Evolutionary conservation across 2,113 vertebrate species (phyloP), one percentile per base, ranked within the genome.

Genomic region (Elgaria multicarinata): DNA sequence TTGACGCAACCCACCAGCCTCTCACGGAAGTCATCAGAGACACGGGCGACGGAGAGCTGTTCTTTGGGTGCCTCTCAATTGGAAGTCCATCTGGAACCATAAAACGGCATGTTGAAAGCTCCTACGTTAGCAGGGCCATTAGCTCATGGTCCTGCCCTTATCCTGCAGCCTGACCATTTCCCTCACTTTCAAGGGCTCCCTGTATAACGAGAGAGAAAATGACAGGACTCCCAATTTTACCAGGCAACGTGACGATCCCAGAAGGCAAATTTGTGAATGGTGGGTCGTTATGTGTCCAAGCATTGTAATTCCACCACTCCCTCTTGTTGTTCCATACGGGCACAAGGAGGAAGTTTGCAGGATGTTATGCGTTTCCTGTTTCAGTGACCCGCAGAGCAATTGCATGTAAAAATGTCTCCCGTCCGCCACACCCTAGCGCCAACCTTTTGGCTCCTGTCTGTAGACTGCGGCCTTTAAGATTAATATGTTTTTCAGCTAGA

Each of bases 341-440:
- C 18, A 18, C 85, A 74, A 69, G 93, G 93, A 95, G 96, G 95
- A 96, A 96, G 93, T 93, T 95, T 95, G 96, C 96, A 97, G 97
- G 97, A 97, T 96, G 96, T 97, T 97, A 97, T 97, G 95, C 94
- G 94, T 95, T 96, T 97, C 96, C 96, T 96, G 96, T 95, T 95
- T 92, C 95, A 92, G 95, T 96, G 97, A 97, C 96, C 96, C 93
- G 95, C 93, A 87, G 93, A 92, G 96, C 96, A 95, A 95, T 95
- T 93, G 93, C 93, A 93, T 96, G 95, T 94, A 95, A 96, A 94
- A 95, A 93, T 89, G 95, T 94, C 95, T 96, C 95, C 95, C 92
- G 87, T 92, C 83, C 93, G 66, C 94, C 96, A 91, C 93, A 95
- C 96, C 95, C 96, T 90, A 88, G 93, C 93, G 93, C 93, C 94